These are phyloP conservation scores for Chelonus formosanus DNA, from an alignment of 2,888 invertebrate species.

Conservation along the genomic window DNA sequence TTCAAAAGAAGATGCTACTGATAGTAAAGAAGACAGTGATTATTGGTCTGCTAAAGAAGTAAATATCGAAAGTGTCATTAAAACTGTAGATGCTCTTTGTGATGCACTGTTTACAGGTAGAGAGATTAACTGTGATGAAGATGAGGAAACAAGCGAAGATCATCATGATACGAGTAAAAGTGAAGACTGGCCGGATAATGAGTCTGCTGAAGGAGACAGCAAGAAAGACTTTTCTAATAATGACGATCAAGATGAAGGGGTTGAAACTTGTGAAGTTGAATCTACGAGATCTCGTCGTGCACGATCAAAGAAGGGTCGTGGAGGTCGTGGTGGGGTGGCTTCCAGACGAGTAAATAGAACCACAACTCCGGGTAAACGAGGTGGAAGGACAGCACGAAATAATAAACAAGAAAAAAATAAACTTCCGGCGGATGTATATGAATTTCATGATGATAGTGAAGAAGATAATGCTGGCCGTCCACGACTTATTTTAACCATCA, in stretches of 20 bases:
- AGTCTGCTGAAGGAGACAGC: constrained; percentile 41
- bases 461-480: constrained; percentile 74
- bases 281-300: constrained; percentile 61
- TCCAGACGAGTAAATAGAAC: constrained; percentile 68
- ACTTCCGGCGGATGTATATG: constrained; percentile 82
- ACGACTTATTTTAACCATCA: constrained; percentile 82
- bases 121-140: constrained; percentile 63
- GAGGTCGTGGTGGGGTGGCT: constrained; percentile 67
- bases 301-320: constrained; percentile 57
- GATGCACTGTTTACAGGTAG: constrained; percentile 61
- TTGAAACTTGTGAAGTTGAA: constrained; percentile 59
- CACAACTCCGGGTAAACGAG: constrained; percentile 50
- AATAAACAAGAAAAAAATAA: constrained; percentile 67
- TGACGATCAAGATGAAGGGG: constrained; percentile 61
- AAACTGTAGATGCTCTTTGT: constrained; percentile 78
- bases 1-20: constrained; percentile 65
- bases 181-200: constrained; percentile 57
- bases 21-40: constrained; percentile 75
- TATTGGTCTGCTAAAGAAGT: constrained; percentile 83
- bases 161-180: constrained; percentile 52
- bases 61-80: constrained; percentile 83
- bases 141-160: constrained; percentile 46
- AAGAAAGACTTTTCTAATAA: constrained; percentile 52
- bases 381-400: constrained; percentile 64
- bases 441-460: constrained; percentile 91